A percentile compares a stretch with the other conserved stretches of the same genome.
Conservation (phyloP, 2,113 vertebrate genomes). For the Romanogobio albipinnatus region DNA sequence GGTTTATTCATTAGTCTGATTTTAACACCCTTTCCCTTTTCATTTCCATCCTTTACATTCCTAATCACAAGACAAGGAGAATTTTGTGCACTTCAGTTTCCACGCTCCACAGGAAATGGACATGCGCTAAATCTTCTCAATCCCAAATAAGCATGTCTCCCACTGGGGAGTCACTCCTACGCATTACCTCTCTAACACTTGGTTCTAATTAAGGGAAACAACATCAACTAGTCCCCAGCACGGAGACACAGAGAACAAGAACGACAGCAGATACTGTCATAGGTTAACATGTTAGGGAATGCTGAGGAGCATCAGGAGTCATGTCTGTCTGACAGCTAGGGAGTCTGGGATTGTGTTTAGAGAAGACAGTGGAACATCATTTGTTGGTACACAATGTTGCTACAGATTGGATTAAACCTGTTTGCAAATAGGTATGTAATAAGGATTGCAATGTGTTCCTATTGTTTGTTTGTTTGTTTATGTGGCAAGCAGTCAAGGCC, state of each 20-base stretch:
- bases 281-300: constrained; percentile 6
- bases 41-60: background rate
- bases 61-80: background rate
- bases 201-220: constrained; percentile 17
- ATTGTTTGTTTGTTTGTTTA: no score
- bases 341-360: constrained; percentile 25
- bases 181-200: background rate
- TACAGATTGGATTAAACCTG: background rate
- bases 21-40: background rate
- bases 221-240: background rate
- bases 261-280: background rate
- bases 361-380: background rate
- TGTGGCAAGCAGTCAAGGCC: no score
- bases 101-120: background rate
- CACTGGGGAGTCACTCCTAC: constrained; percentile 26
- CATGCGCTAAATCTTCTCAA: constrained; percentile 21
- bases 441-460: background rate
- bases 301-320: constrained; percentile 5
- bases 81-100: constrained; percentile 6
- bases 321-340: constrained; percentile 5
- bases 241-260: constrained; percentile 4
- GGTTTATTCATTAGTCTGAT: background rate
- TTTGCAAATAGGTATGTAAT: constrained; percentile 5
- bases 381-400: background rate
- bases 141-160: constrained; percentile 1